phyloP scores from a whole-genome alignment of 1,140 invertebrate genomes.

The Drosophila ogumai region DNA sequence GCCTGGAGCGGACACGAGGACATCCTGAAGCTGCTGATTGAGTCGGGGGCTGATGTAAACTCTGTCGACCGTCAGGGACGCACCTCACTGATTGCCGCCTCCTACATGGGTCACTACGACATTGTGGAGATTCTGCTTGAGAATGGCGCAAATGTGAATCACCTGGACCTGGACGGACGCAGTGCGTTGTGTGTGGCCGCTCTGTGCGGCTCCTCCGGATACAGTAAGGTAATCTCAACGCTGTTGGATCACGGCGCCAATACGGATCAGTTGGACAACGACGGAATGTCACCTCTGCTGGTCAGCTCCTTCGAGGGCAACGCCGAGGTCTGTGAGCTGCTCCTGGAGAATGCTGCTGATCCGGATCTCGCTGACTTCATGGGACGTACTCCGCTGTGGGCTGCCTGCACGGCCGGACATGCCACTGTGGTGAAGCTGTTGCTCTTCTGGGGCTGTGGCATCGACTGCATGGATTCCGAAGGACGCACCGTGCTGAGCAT shows the following conservation, averaged over 20 bases:
- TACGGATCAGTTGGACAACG: conserved; percentile 95
- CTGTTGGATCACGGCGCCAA: conserved; percentile 93
- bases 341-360: conserved; percentile 94
- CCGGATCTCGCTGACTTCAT: conserved; percentile 93
- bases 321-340: conserved; percentile 91
- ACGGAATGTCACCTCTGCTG: conserved; percentile 96
- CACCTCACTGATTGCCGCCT: conserved; percentile 95
- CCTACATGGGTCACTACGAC: conserved; percentile 96
- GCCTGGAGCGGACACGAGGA: conserved; percentile 94
- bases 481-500: conserved; percentile 95
- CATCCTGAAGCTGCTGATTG: conserved; percentile 90
- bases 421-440: conserved; percentile 91
- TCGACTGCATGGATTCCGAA: conserved; percentile 95
- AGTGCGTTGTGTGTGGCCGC: conserved; percentile 97
- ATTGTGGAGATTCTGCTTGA: conserved; percentile 94
- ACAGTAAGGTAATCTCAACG: conserved; percentile 90
- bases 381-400: conserved; percentile 92
- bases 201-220: conserved; percentile 94
- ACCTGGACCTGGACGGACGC: conserved; percentile 95
- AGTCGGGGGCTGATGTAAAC: conserved; percentile 90
- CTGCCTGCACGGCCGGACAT: conserved; percentile 94
- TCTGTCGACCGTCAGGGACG: conserved; percentile 94
- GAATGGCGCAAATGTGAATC: conserved; percentile 94
- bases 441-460: conserved; percentile 95
- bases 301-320: conserved; percentile 97